phyloP scores from a whole-genome alignment of 2,113 vertebrate genomes.

The Hydrolagus affinis region DNA sequence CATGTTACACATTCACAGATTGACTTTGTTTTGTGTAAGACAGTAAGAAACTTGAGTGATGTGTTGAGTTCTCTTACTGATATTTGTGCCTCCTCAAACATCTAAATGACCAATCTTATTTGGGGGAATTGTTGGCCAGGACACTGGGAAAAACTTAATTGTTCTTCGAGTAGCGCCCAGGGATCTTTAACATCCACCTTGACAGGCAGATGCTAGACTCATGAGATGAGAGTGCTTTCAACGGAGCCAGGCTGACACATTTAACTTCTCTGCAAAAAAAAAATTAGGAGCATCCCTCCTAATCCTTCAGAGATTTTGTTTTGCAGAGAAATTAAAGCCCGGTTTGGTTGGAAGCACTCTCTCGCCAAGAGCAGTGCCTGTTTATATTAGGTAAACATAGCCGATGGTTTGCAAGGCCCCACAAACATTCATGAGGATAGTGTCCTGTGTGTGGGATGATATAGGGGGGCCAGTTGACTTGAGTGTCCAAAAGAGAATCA shows the following conservation, averaged over 20 bases:
- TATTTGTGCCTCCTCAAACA: background rate
- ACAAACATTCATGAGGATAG: too few species aligned
- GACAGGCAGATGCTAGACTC: background rate
- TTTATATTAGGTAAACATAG: too few species aligned
- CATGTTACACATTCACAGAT: background rate
- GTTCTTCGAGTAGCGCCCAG: background rate
- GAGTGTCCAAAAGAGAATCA: too few species aligned
- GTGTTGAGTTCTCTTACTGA: background rate
- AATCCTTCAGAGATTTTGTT: too few species aligned
- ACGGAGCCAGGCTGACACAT: background rate
- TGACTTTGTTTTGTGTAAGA: background rate
- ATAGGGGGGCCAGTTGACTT: too few species aligned
- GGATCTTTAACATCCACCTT: background rate
- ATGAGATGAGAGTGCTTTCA: background rate
- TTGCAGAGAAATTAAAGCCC: too few species aligned
- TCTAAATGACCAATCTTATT: background rate
- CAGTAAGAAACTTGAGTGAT: background rate
- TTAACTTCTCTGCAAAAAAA: too few species aligned
- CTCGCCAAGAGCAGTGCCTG: background rate
- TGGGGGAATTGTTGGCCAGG: background rate
- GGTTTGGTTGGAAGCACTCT: background rate
- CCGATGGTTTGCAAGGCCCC: too few species aligned
- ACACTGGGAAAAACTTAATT: background rate
- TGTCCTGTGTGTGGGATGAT: too few species aligned
- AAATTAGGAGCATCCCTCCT: too few species aligned